phyloP scores from a whole-genome alignment of 2,113 vertebrate species.

The Dicaeum eximium region DNA sequence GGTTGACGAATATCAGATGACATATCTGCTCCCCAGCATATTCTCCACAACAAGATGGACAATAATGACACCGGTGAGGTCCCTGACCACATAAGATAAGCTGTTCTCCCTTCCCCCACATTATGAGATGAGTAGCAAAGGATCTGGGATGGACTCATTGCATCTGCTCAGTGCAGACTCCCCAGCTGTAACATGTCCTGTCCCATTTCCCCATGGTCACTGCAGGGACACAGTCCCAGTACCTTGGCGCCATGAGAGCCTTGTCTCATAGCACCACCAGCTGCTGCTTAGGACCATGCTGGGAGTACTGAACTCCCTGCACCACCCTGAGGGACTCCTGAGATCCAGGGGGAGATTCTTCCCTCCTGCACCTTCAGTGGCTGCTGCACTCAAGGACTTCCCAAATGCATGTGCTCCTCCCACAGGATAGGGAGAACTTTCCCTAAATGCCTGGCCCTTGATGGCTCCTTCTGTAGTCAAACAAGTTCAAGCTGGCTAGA shows the following conservation, averaged over 20 bases:
- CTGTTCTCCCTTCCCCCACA: not conserved
- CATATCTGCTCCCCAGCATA: not conserved
- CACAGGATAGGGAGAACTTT: not conserved
- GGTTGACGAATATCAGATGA: not conserved
- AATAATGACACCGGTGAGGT: not conserved
- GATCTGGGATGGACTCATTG: not conserved
- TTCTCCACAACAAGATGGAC: not conserved
- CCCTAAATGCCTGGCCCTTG: not conserved
- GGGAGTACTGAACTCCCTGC: not conserved
- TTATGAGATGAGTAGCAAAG: not conserved
- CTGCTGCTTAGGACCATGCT: not conserved
- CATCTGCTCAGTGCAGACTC: not conserved
- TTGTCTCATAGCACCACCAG: not conserved
- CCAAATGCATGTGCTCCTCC: not conserved
- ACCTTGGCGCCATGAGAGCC: fast-evolving
- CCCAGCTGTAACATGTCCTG: not conserved
- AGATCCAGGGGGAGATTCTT: not conserved
- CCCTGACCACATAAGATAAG: not conserved
- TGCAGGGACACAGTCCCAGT: not conserved
- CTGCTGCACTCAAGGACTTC: not conserved
- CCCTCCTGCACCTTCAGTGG: fast-evolving
- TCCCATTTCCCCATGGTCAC: not conserved
- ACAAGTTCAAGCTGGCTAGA: not conserved
- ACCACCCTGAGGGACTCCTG: not conserved
- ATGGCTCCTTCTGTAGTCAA: not conserved